These are phyloP conservation scores for Calyptomena viridis DNA, from an alignment of 2,113 vertebrate species.

Conservation along the genomic window DNA sequence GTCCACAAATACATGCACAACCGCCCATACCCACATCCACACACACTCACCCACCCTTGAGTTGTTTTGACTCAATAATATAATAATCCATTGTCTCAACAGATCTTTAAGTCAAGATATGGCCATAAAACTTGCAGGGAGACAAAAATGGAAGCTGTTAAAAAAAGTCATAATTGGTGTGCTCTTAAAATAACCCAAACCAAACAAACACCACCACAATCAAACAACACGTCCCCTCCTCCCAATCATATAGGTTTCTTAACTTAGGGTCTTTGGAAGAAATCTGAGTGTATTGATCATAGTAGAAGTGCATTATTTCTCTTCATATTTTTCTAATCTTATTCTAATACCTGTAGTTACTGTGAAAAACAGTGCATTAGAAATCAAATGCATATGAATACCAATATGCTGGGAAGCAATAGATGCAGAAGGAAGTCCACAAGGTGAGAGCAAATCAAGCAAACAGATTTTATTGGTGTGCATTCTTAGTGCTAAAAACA, in stretches of 20 bases:
- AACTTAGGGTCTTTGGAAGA: neutral
- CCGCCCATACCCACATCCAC: too few species aligned
- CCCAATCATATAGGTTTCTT: neutral
- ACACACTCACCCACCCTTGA: too few species aligned
- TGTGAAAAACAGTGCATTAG: neutral
- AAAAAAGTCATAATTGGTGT: neutral
- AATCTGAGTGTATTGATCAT: neutral
- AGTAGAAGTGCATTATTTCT: neutral
- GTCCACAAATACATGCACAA: too few species aligned
- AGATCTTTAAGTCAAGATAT: neutral
- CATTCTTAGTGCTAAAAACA: neutral
- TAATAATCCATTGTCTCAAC: neutral
- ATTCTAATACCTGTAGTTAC: neutral
- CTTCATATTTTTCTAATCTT: neutral
- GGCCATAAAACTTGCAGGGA: neutral
- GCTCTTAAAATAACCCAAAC: neutral
- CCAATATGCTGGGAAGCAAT: neutral
- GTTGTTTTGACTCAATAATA: too few species aligned
- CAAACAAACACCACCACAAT: neutral
- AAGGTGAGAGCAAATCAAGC: neutral
- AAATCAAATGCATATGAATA: neutral
- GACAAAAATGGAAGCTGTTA: neutral
- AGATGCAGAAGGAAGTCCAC: neutral
- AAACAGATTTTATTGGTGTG: neutral
- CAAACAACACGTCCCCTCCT: accelerated